Base-by-base conservation (phyloP, 2,797 vertebrate species). In the Trachurus trachurus region DNA sequence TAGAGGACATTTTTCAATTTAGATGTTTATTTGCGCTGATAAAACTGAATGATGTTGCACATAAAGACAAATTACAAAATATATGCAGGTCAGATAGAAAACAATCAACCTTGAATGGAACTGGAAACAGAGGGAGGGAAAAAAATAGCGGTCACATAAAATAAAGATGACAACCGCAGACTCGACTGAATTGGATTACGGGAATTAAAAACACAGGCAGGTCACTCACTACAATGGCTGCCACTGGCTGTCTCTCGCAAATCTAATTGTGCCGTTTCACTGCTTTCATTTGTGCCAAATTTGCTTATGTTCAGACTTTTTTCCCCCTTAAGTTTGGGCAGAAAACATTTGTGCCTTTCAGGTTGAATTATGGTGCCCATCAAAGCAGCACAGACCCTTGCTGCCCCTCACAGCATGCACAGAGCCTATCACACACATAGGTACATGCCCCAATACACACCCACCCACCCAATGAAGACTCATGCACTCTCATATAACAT, bases 311-410 rank as follows among this genome's bases (percentile, higher is more conserved):
- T 39, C 34, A 40, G 1, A 11, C 21, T 44, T 74, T 70, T 11
- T 21, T 26, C 0, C 45, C 16, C 5, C 39, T 74, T 56, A 53
- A 66, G 61, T 81, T 83, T 74, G 39, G 31, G 26, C 56, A 62
- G 42, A 75, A 69, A 70, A 76, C 50, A 67, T 74, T 75, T 84
- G 21, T 80, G 79, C 56, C 67, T 80, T 53, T 86, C 75, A 83
- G 71, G 75, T 83, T 83, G 65, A 91, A 78, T 86, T 71, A 83
- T 73, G 66, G 34, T 78, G 64, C 44, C 66, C 53, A 50, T 74
- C 45, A 78, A 76, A 77, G 60, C 72, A 72, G n/a, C 66, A 60
- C 57, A 73, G 54, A 34, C 75, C 66, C 12, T 54, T 50, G 59
- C 50, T 49, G 58, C 69, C 59, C 81, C 61, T 47, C 72, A 62